Evolutionary conservation across 1,140 invertebrate genomes (phyloP), one percentile per base, ranked within the genome.

Genomic region (Psix sp.): DNA sequence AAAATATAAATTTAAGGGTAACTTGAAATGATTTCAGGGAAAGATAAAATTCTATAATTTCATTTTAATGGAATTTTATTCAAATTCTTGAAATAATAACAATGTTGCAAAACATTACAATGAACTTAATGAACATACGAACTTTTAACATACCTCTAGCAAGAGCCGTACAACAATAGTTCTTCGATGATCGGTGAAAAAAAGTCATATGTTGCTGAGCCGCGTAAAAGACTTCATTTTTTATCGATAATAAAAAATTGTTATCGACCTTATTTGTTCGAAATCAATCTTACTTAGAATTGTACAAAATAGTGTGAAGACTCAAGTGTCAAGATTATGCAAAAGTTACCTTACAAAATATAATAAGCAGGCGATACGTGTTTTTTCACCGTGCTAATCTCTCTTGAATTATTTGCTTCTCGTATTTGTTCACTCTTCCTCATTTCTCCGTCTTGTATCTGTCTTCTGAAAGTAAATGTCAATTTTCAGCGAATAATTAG

Each of bases 331-430:
- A 80, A 85, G 80, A 83, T 85, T 84, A 86, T 84, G 76, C 77
- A 86, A 87, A 86, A 85, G 82, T 86, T 87, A 86, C 83, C 85
- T 85, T 84, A 85, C 80, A 51, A 70, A 82, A 76, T 85, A 85
- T 49, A 80, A 82, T 81, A 84, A 83, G 81, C 77, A 72, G 77
- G 40, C 63, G 76, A 76, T 56, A 79, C 67, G 70, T 74, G 7
- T 18, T 52, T 48, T 43, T 57, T 70, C 48, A 36, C 48, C 45
- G 65, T 49, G 59, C 59, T 74, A 63, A 67, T 77, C 66, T 31
- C 51, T 54, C 68, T 36, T 59, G 40, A 7, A 18, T 16, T 26
- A 20, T 36, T 40, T 14, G 36, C 24, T 24, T 33, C 21, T 17
- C 42, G 11, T 15, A 20, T 20, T 11, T 29, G 15, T 54, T 46